Percentiles rank a stretch among this genome's conserved stretches.
Conservation (phyloP, 2,888 invertebrate species). For the Ochropleura leucogaster region DNA sequence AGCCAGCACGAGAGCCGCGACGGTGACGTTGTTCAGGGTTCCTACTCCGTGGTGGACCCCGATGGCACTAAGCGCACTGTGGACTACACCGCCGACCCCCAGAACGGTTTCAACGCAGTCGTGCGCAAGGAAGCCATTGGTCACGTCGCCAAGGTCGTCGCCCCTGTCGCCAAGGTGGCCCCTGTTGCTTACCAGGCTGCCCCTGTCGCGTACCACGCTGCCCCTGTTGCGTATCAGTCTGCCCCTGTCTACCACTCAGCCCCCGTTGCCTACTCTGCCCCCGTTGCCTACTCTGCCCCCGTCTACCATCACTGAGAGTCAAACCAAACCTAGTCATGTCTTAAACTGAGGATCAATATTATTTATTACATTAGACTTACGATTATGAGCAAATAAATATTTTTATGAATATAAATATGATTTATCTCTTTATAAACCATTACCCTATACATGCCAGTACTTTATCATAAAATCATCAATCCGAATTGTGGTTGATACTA, state of each 20-base stretch:
- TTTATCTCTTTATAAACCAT: neutral
- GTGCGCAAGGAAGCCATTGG: slow-evolving; percentile 83
- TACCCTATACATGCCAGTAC: neutral
- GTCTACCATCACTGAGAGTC: slow-evolving; percentile 62
- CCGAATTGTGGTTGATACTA: no score
- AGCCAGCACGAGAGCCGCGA: slow-evolving; percentile 86
- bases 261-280: slow-evolving; percentile 67
- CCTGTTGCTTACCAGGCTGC: slow-evolving; percentile 66
- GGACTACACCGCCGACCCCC: slow-evolving; percentile 87
- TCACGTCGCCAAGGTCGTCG: slow-evolving; percentile 75
- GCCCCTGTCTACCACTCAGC: slow-evolving; percentile 64
- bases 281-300: slow-evolving; percentile 64
- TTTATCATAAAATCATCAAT: neutral
- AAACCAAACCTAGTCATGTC: slow-evolving; percentile 48
- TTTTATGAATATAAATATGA: slow-evolving; percentile 9
- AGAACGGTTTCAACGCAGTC: slow-evolving; percentile 89
- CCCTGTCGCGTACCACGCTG: slow-evolving; percentile 68
- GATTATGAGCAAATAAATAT: slow-evolving; percentile 41
- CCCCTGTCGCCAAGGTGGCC: slow-evolving; percentile 60
- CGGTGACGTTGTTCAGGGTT: slow-evolving; percentile 87
- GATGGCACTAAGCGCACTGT: slow-evolving; percentile 88
- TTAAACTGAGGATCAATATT: slow-evolving; percentile 43
- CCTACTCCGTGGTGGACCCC: slow-evolving; percentile 86
- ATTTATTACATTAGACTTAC: slow-evolving; percentile 51
- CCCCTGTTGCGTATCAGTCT: slow-evolving; percentile 56